Percentiles rank a stretch among this genome's conserved stretches.
phyloP scores from a whole-genome alignment of 2,888 invertebrate genomes.

The Argyresthia albistria region DNA sequence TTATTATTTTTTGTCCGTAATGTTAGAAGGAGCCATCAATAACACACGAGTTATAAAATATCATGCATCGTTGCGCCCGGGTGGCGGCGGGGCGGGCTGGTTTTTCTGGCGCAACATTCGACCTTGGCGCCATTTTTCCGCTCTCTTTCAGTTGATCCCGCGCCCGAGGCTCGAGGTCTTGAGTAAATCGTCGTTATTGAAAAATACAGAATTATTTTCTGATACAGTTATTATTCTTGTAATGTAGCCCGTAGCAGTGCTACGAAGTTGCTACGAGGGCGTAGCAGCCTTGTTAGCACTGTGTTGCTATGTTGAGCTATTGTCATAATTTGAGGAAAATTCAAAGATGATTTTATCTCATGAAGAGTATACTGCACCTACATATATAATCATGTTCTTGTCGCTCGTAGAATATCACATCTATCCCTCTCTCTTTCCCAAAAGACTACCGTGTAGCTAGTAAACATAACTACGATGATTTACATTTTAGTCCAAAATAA shows the following conservation, averaged over 20 bases:
- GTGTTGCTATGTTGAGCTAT: too few species aligned
- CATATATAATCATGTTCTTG: too few species aligned
- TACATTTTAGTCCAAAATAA: too few species aligned
- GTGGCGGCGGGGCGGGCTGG: constrained; percentile 18
- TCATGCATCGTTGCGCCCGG: constrained; percentile 43
- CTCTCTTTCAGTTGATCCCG: constrained; percentile 62
- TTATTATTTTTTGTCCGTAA: neutral
- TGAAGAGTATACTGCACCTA: too few species aligned
- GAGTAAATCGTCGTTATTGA: too few species aligned
- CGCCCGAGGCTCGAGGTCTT: constrained; percentile 38
- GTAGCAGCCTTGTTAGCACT: neutral
- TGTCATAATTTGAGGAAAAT: too few species aligned
- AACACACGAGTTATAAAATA: neutral
- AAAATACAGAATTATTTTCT: too few species aligned
- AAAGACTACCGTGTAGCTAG: too few species aligned
- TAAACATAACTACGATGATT: too few species aligned
- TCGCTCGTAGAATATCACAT: too few species aligned
- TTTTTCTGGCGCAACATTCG: constrained; percentile 46
- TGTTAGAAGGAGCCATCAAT: constrained; percentile 3
- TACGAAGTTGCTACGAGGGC: constrained; percentile 1
- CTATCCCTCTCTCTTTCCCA: too few species aligned
- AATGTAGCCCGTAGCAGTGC: neutral
- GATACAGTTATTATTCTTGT: neutral
- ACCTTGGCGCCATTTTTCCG: constrained; percentile 69
- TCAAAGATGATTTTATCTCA: too few species aligned